Base-by-base conservation (phyloP, 2,113 vertebrate genomes). In the Sapajus apella region DNA sequence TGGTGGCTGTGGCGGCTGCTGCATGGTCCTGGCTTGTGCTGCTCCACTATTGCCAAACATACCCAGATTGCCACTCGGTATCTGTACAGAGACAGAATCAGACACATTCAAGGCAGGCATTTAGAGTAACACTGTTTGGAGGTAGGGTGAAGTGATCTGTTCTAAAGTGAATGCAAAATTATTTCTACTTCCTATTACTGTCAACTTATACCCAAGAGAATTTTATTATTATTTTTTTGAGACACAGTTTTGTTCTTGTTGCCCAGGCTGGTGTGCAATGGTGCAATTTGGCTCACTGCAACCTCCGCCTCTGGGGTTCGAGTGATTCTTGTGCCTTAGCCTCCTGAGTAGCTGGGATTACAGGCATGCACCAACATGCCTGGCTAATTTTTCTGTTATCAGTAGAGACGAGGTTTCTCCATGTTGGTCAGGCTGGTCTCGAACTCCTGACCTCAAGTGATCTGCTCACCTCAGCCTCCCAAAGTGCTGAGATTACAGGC, bases 21-120 rank as follows among this genome's bases (percentile, higher is more conserved):
- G 99, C 99, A 99, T 99, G 98, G 98, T 99, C 99, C 99, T 99
- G 98, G 98, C 98, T 99, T 99, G 99, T 99, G 99, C 99, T 99
- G 99, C 99, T 99, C 99, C 99, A 97, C 99, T 99, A 98, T 99
- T 99, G 99, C 99, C 99, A 98, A 99, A 99, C 99, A 99, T 99
- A 99, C 99, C 99, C 98, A 99, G 98, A 98, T 98, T 99, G 99
- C 99, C 99, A 99, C 99, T 99, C 98, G 99, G 99, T 98, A 99
- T 99, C 99, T 99, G 97, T n/a, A 80, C 93, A 84, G 75, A 90
- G 92, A 98, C 32, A 4, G 40, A 2, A 72, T 5, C 3, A 0
- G 37, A 23, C 35, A 6, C 3, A 0, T 90, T 27, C 37, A 9
- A 0, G 16, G 2, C 2, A 2, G 75, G 30, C 8, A 9, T 1